phyloP scores from a whole-genome alignment of 1,140 invertebrate genomes.

The Aphelenchoides besseyi region DNA sequence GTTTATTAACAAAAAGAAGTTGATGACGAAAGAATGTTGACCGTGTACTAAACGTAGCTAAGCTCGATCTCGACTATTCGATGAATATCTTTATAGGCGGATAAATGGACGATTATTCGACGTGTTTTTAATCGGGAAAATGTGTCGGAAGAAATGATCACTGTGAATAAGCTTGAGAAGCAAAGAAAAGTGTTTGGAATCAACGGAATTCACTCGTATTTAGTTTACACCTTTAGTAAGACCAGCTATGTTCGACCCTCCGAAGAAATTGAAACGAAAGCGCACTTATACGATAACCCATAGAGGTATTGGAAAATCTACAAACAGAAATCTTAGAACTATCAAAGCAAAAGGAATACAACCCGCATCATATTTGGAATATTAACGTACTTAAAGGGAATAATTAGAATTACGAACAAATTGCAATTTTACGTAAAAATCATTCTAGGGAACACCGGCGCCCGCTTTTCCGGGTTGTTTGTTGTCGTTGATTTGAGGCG shows the following conservation, averaged over 20 bases:
- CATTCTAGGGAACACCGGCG: too few species aligned
- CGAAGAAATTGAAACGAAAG: not conserved
- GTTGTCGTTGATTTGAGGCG: not conserved
- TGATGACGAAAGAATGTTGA: not conserved
- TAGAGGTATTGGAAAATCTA: not conserved
- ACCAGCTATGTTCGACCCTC: not conserved
- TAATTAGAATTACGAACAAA: not conserved
- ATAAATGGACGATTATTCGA: not conserved
- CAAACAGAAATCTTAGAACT: not conserved
- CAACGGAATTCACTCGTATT: not conserved
- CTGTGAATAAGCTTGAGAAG: too few species aligned
- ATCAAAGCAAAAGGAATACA: not conserved
- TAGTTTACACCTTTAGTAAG: not conserved
- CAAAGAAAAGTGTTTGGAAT: not conserved
- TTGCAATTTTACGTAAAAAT: not conserved
- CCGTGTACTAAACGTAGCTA: not conserved
- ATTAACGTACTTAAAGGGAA: not conserved
- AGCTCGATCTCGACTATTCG: too few species aligned
- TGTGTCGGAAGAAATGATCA: not conserved
- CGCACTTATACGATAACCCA: not conserved
- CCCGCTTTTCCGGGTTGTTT: not conserved
- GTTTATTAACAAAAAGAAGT: constrained; percentile 4
- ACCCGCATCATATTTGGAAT: not conserved
- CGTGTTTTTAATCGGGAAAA: not conserved
- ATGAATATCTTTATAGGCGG: too few species aligned